Evolutionary conservation across 2,113 vertebrate genomes (phyloP).

Genomic region (Toxotes chatareus): DNA sequence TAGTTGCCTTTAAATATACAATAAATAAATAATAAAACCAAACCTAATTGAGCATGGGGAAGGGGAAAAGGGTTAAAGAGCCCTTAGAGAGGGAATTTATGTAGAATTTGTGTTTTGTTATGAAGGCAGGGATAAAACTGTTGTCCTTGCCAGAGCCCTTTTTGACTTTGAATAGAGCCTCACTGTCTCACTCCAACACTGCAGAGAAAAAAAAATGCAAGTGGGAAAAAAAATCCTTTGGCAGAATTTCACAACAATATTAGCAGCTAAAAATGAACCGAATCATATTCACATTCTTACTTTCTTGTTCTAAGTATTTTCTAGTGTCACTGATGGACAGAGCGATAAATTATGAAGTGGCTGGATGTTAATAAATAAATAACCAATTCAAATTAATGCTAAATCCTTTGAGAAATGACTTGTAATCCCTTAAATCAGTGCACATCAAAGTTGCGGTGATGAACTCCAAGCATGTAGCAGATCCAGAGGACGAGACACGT

Average conservation of each 20-base stretch:
- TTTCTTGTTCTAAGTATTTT: neutral
- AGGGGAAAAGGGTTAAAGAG: conserved; percentile 73
- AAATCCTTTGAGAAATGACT: conserved; percentile 60
- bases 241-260: conserved; percentile 27
- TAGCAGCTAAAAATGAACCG: conserved; percentile 7
- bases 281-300: neutral
- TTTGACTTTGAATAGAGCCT: conserved; percentile 67
- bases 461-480: conserved; percentile 40
- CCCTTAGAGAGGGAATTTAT: conserved; percentile 76
- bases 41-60: conserved; percentile 79
- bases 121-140: conserved; percentile 74
- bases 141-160: conserved; percentile 71
- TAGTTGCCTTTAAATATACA: conserved; percentile 82
- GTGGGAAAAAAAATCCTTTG: neutral
- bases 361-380: conserved; percentile 8
- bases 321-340: neutral
- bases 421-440: conserved; percentile 71
- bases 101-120: conserved; percentile 77
- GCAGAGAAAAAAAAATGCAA: conserved; percentile 17
- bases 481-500: conserved; percentile 34
- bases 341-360: conserved; percentile 17
- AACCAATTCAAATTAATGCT: conserved; percentile 46
- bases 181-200: conserved; percentile 48
- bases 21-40: conserved; percentile 83
- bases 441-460: conserved; percentile 67